These are phyloP conservation scores for Alca torda DNA, from an alignment of 2,797 vertebrate genomes.

Conservation along the genomic window DNA sequence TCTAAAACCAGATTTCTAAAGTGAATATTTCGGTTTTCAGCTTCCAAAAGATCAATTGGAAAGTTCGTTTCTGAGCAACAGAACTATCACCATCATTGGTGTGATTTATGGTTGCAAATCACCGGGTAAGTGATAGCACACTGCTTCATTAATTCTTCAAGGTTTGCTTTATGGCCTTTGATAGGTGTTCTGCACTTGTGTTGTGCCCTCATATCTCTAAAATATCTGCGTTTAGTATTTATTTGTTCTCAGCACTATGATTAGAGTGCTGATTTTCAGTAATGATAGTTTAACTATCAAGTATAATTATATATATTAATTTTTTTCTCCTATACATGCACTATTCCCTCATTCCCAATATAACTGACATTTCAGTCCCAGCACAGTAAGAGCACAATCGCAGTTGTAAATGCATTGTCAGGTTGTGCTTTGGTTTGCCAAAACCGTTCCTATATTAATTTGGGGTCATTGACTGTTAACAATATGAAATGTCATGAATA, in stretches of 20 bases:
- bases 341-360: background rate
- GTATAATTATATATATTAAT: background rate
- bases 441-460: constrained; percentile 42
- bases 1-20: background rate
- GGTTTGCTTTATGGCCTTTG: background rate
- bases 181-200: background rate
- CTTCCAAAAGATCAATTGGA: background rate
- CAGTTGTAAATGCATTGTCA: constrained; percentile 42
- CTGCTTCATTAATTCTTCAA: background rate
- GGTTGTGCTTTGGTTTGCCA: constrained; percentile 45
- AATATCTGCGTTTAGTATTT: background rate
- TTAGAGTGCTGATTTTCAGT: background rate
- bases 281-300: background rate
- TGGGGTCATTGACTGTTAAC: constrained; percentile 55
- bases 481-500: constrained; percentile 64
- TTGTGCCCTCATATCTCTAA: background rate
- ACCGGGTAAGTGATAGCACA: background rate
- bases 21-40: background rate
- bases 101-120: background rate
- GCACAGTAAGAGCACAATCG: background rate
- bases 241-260: background rate
- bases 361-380: constrained; percentile 31
- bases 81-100: background rate
- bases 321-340: background rate
- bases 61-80: background rate